phyloP scores from a whole-genome alignment of 2,113 vertebrate genomes.

The Azemiops feae region DNA sequence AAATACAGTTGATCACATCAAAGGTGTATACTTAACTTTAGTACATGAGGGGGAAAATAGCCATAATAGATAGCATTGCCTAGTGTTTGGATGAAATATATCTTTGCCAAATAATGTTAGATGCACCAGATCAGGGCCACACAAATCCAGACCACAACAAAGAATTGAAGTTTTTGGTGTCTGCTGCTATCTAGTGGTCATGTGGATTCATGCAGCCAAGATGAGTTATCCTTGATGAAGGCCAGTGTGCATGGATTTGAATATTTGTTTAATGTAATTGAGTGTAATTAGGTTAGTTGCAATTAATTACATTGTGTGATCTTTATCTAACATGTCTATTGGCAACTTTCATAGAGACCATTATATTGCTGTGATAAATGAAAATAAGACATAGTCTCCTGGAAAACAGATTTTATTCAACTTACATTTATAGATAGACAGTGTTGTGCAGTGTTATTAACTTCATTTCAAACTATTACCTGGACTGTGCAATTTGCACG shows the following conservation, averaged over 20 bases:
- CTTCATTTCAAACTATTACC: neutral
- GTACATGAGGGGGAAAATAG: neutral
- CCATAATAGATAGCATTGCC: neutral
- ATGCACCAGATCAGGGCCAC: neutral
- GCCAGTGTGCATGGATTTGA: neutral
- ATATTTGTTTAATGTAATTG: neutral
- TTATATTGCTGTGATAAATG: neutral
- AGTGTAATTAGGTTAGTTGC: neutral
- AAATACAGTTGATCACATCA: neutral
- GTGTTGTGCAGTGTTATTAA: neutral
- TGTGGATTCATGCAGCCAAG: neutral
- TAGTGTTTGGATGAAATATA: neutral
- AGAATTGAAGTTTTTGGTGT: neutral
- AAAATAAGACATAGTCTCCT: neutral
- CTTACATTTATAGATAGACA: neutral
- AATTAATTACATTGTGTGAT: neutral
- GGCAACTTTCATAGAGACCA: neutral
- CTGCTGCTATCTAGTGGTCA: neutral
- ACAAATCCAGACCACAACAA: neutral
- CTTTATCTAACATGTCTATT: neutral
- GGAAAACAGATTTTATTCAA: neutral
- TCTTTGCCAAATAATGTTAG: neutral
- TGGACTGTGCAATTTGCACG: fast-evolving
- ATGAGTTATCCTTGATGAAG: neutral
- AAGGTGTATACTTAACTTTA: neutral